Evolutionary conservation across 2,797 vertebrate species (phyloP).

Genomic region (Manis javanica): DNA sequence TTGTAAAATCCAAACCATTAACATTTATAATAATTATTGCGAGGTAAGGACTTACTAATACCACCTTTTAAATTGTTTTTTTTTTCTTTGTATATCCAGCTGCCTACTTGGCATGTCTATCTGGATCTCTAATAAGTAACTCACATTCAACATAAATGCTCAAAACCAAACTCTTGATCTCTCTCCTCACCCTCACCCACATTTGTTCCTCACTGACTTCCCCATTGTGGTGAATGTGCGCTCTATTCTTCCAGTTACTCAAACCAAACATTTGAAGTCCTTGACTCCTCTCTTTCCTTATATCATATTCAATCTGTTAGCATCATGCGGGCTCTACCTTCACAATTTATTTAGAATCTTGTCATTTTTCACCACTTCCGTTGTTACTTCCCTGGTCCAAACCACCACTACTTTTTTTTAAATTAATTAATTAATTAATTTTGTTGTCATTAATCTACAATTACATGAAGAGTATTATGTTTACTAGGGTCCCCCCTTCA

Average conservation of each 20-base stretch:
- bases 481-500: too few species aligned
- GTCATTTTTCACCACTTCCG: not conserved
- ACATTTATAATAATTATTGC: not conserved
- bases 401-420: not conserved
- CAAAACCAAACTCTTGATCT: not conserved
- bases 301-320: not conserved
- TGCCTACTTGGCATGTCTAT: not conserved
- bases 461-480: too few species aligned
- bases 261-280: not conserved
- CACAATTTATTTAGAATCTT: slow-evolving; percentile 10
- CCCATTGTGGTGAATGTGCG: not conserved
- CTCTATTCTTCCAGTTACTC: not conserved
- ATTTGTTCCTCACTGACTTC: not conserved
- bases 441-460: too few species aligned
- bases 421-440: too few species aligned
- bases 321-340: not conserved
- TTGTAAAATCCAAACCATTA: not conserved
- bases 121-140: not conserved
- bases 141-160: not conserved
- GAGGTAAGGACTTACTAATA: not conserved
- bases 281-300: not conserved
- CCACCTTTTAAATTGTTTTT: not conserved
- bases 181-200: not conserved
- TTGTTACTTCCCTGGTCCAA: not conserved
- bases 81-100: not conserved